A percentile compares a stretch with the other conserved stretches of the same genome.
Evolutionary conservation across 2,113 vertebrate species (phyloP).

Genomic region (Plestiodon gilberti): DNA sequence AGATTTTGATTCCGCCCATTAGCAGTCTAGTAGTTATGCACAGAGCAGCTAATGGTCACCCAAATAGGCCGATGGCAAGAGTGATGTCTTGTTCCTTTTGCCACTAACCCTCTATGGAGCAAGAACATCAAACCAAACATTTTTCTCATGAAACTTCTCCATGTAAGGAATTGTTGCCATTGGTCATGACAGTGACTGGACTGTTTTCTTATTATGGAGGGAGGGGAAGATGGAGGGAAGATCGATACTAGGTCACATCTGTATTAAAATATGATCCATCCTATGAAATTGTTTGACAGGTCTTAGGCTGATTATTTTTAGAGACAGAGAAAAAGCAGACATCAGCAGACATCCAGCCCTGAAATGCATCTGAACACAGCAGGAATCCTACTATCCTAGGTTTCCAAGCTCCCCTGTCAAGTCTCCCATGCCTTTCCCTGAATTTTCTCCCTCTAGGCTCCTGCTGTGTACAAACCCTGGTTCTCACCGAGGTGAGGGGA

Average conservation of each 20-base stretch:
- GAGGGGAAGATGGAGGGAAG: background rate
- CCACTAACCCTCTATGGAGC: background rate
- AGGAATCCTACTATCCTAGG: background rate
- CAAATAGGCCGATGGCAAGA: background rate
- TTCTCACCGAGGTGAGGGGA: background rate
- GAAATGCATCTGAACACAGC: background rate
- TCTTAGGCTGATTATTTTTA: background rate
- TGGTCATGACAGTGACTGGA: background rate
- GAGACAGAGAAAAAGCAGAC: conserved; percentile 14
- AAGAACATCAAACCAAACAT: background rate
- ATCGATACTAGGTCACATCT: background rate
- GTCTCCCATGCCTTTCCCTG: background rate
- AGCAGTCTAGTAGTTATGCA: background rate
- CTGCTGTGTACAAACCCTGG: background rate
- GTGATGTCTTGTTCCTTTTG: background rate
- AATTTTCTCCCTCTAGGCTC: background rate
- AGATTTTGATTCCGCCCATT: background rate
- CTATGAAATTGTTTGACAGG: background rate
- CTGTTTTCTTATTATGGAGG: too few species aligned
- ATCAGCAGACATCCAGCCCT: background rate
- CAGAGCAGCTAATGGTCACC: background rate
- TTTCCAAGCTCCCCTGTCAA: background rate
- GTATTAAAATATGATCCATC: background rate
- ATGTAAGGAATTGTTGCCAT: background rate
- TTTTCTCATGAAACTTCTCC: background rate